Evolutionary conservation across 1,140 invertebrate species (phyloP), one percentile per base, ranked within the genome.

Genomic region (Tetragnatha versicolor): DNA sequence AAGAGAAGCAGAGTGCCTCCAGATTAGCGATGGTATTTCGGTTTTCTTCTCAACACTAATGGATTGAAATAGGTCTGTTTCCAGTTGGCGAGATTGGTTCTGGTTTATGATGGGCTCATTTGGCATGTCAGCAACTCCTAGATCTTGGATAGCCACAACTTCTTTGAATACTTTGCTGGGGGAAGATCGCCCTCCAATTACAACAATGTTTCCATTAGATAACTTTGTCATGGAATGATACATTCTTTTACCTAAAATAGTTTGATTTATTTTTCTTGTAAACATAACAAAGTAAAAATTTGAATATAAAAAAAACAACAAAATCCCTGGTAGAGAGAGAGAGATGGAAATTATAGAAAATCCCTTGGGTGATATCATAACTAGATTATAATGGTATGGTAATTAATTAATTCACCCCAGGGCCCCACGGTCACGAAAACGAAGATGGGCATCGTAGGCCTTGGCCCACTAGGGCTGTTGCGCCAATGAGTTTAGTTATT

Each of bases 1-100:
- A 66, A 80, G 14, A 29, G 81, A 76, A 33, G 83, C 80, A 78
- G 85, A 81, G 69, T 87, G 86, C 35, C 86, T 81, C 86, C 86
- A 87, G 70, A 85, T 82, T 12, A 83, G 78, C 47, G 61, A 80
- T 7, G 85, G 85, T 20, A 82, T 51, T n/a, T 82, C 10, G n/a
- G 10, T n/a, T 17, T 35, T 66, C 17, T 10, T 5, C 27, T 42
- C 14, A 37, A 37, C 33, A 63, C 78, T 82, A 84, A 80, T 80
- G 22, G 81, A 84, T 84, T 61, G 55, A 82, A 83, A 27, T 51
- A 55, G 31, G n/a, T n/a, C n/a, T n/a, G n/a, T n/a, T n/a, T n/a
- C n/a, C n/a, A n/a, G n/a, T n/a, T n/a, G n/a, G n/a, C n/a, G n/a
- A n/a, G n/a, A n/a, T n/a, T n/a, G n/a, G n/a, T n/a, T 42, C 37